Percentiles rank a stretch among this genome's conserved stretches.
Evolutionary conservation across 2,113 vertebrate species (phyloP).

Genomic region (Melanocharis versteri): DNA sequence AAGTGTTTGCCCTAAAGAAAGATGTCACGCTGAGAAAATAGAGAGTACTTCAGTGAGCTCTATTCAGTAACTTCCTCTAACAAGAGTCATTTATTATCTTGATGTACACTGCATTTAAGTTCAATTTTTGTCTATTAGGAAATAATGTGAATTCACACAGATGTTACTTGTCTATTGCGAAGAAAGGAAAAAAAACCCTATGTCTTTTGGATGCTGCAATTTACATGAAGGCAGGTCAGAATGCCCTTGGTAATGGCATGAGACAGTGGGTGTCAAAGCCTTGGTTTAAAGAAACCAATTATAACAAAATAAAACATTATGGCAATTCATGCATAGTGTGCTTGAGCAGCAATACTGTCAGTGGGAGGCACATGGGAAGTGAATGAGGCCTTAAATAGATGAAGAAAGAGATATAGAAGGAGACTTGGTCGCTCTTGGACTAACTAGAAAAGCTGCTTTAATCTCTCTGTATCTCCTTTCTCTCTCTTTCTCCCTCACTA

Average conservation of each 20-base stretch:
- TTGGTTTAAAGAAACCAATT: conserved; percentile 59
- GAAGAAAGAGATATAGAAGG: conserved; percentile 23
- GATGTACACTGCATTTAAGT: conserved; percentile 52
- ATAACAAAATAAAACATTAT: conserved; percentile 65
- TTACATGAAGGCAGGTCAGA: conserved; percentile 44
- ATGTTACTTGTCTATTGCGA: conserved; percentile 53
- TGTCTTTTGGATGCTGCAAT: conserved; percentile 26
- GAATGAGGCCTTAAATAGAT: conserved; percentile 37
- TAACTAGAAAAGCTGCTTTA: conserved; percentile 44
- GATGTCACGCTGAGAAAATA: conserved; percentile 45
- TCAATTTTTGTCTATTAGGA: conserved; percentile 58
- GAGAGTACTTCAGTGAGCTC: conserved; percentile 24
- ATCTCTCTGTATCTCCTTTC: conserved; percentile 4
- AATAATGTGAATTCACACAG: conserved; percentile 66
- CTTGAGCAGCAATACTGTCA: conserved; percentile 5
- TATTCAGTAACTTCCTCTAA: conserved; percentile 54
- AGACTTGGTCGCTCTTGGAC: neutral
- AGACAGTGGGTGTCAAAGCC: conserved; percentile 29
- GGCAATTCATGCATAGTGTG: conserved; percentile 14
- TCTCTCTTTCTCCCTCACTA: conserved; percentile 21
- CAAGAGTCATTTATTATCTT: conserved; percentile 60
- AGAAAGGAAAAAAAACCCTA: neutral
- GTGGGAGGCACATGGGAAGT: conserved; percentile 6
- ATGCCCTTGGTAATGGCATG: conserved; percentile 23
- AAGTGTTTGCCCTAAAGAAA: conserved; percentile 44